Percentiles rank a stretch among this genome's conserved stretches.
Conservation (phyloP, 2,797 vertebrate genomes). For the Erpetoichthys calabaricus region DNA sequence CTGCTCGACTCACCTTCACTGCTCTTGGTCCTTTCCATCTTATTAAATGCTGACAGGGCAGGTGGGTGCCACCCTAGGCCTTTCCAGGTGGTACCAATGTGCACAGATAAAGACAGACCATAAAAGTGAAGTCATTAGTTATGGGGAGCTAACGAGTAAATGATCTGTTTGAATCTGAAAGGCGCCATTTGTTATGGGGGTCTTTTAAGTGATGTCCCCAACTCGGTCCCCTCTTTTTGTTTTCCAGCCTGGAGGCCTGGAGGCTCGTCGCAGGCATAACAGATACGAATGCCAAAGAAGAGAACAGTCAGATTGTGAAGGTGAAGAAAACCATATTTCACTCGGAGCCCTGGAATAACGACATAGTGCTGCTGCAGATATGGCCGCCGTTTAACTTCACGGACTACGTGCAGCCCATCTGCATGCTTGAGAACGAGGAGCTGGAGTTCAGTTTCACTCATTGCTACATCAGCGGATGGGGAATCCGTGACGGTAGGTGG, state of each 20-base stretch:
- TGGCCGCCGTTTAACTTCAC: conserved; percentile 22
- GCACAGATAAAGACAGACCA: too few relatives aligned
- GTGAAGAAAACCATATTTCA: conserved; percentile 21
- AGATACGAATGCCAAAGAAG: conserved; percentile 11
- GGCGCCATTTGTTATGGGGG: too few relatives aligned
- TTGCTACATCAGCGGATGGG: conserved; percentile 40
- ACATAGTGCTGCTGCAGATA: conserved; percentile 30
- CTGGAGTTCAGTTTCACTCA: conserved; percentile 24
- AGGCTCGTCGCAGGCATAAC: conserved; percentile 24
- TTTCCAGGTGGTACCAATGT: too few relatives aligned
- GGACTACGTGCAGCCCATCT: conserved; percentile 26
- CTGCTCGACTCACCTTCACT: too few relatives aligned
- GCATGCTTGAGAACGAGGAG: conserved; percentile 15
- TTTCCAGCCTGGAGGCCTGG: conserved; percentile 19
- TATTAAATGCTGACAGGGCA: too few relatives aligned
- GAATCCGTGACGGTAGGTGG: not conserved
- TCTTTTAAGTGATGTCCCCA: not conserved
- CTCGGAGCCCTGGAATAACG: conserved; percentile 17
- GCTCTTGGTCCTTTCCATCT: too few relatives aligned
- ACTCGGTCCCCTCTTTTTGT: not conserved
- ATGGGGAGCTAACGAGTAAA: too few relatives aligned
- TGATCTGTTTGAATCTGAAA: too few relatives aligned
- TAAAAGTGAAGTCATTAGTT: too few relatives aligned
- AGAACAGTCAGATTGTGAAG: conserved; percentile 21
- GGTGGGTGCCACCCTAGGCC: too few relatives aligned